Evolutionary conservation across 2,888 invertebrate species (phyloP).

Genomic region (Oscheius sp.): DNA sequence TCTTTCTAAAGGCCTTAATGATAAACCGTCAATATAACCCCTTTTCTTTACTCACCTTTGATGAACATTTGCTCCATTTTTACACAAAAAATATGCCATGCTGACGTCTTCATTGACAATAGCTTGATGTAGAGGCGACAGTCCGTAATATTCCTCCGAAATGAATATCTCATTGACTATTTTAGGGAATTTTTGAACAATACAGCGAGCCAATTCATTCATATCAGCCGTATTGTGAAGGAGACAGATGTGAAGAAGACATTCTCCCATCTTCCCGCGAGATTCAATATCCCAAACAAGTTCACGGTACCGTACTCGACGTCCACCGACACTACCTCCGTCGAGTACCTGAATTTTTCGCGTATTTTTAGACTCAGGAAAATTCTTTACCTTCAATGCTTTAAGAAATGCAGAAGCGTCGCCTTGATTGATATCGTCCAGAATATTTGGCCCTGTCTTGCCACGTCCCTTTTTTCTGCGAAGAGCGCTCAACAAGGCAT

Average conservation of each 20-base stretch:
- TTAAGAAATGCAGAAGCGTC: conserved; percentile 19
- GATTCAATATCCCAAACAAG: conserved; percentile 66
- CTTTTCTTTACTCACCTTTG: conserved; percentile 72
- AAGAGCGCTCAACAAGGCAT: conserved; percentile 58
- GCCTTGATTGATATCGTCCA: conserved; percentile 66
- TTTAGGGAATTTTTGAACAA: conserved; percentile 90
- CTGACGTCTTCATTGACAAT: conserved; percentile 97
- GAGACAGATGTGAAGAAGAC: conserved; percentile 89
- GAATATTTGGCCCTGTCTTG: conserved; percentile 68
- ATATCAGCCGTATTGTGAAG: conserved; percentile 89
- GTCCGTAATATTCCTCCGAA: conserved; percentile 91
- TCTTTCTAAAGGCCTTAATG: too few species aligned
- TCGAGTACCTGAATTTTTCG: conserved; percentile 47
- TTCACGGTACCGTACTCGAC: conserved; percentile 75
- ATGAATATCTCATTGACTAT: conserved; percentile 95
- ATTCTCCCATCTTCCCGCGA: conserved; percentile 91
- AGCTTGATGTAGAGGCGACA: conserved; percentile 83
- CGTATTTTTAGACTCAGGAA: background rate
- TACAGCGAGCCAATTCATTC: conserved; percentile 89
- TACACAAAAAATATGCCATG: conserved; percentile 92
- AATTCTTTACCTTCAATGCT: conserved; percentile 1
- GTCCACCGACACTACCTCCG: conserved; percentile 65
- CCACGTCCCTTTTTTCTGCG: conserved; percentile 64
- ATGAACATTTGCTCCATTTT: conserved; percentile 88
- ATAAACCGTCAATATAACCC: background rate